Evolutionary conservation across 2,797 vertebrate genomes (phyloP), one percentile per base, ranked within the genome.

Genomic region (Acanthurus tractus): DNA sequence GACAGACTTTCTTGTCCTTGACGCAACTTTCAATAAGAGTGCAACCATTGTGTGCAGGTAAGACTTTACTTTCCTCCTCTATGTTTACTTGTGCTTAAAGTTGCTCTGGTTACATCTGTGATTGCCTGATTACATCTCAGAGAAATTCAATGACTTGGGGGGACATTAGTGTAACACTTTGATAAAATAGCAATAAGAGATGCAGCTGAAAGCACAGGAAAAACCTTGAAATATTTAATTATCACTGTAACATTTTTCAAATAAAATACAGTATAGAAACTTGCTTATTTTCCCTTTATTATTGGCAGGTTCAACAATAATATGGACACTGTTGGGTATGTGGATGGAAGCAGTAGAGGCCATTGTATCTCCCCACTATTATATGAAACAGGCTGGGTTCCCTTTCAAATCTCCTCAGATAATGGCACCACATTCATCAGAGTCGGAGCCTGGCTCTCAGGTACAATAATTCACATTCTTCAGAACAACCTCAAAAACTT

Each of bases 351-450:
- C 11, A 85, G 91, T 0, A 87, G 22, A 38, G 96, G 93, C 9
- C 97, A 98, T 71, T 99, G 98, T 15, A 93, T 98, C 79, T 98
- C 98, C 0, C 97, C 98, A 0, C 78, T 98, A 29, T 86, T 99
- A 54, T 98, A 96, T 1, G 93, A 97, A 86, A 96, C 95, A 0
- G 97, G 98, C 40, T 95, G 95, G 85, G 77, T 99, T 79, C 90
- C 95, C 15, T 91, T 99, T 74, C 87, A 94, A 0, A 62, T 99
- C 79, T 98, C 97, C n/a, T 74, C 93, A 53, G 95, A 93, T 73
- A 90, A 90, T 0, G 97, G 95, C 8, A 29, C 7, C 0, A 95
- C 90, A 0, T 99, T 96, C 85, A 95, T 57, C 0, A 91, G 90
- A 71, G 83, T 78, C 0, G 96, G 96, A 73, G 79, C 92, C 44